These are phyloP conservation scores for Hemitrygon akajei DNA, from an alignment of 2,797 vertebrate species.

Conservation along the genomic window DNA sequence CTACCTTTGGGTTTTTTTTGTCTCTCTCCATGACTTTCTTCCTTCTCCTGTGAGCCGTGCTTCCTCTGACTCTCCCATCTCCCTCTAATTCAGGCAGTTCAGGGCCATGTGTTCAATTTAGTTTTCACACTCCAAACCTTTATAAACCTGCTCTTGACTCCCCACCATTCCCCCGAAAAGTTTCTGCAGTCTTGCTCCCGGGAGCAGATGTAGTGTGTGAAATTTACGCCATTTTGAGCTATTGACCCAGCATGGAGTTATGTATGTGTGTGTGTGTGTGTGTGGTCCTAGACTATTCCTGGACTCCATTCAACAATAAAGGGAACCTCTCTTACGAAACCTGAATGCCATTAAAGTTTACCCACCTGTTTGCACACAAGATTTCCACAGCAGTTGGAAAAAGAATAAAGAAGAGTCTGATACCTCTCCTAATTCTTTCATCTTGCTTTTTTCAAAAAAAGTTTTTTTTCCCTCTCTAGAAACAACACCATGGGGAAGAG, in stretches of 20 bases:
- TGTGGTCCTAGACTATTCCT: conserved; percentile 95
- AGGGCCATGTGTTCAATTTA: conserved; percentile 32
- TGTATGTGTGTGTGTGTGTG: conserved; percentile 43
- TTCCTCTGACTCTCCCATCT: conserved; percentile 25
- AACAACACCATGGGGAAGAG: conserved; percentile 39
- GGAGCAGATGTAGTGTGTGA: conserved; percentile 92
- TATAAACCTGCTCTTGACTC: background rate
- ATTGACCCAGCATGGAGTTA: conserved; percentile 51
- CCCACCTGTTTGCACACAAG: conserved; percentile 76
- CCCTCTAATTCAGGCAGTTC: conserved; percentile 10
- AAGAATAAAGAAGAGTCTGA: conserved; percentile 45
- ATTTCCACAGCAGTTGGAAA: conserved; percentile 60
- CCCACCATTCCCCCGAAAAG: background rate
- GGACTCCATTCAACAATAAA: conserved; percentile 90
- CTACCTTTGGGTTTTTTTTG: conserved; percentile 31
- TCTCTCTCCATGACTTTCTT: conserved; percentile 21
- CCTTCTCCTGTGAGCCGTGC: background rate
- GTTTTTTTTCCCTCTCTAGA: conserved; percentile 21
- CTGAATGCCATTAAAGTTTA: conserved; percentile 75
- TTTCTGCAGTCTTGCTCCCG: conserved; percentile 62
- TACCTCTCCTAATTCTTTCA: conserved; percentile 35
- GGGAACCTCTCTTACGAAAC: conserved; percentile 53
- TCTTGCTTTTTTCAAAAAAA: conserved; percentile 35
- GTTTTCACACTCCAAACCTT: conserved; percentile 27
- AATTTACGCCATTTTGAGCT: conserved; percentile 89